Evolutionary conservation across 1,140 invertebrate species (phyloP), one percentile per base, ranked within the genome.

Genomic region (Meloidogyne exigua): DNA sequence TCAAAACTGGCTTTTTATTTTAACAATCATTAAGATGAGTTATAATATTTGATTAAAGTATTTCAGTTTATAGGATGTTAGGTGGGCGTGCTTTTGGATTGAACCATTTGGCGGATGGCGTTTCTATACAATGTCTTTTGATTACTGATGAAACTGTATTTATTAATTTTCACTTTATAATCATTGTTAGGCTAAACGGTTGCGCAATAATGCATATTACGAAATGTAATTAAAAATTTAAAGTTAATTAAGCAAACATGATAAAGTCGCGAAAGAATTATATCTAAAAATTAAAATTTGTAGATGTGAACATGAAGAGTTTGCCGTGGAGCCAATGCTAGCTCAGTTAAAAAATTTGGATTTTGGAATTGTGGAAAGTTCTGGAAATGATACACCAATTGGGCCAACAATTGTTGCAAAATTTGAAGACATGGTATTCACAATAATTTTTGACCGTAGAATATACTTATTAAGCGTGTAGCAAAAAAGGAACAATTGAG

Each of bases 341-440:
- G 77, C 82, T 1, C 36, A 72, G 2, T 81, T 87, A 23, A 81
- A 87, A 44, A 81, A 68, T 28, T 78, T 78, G 1, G 39, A 65
- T 36, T 13, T n/a, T 32, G 68, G 36, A 57, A 44, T 49, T 25
- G 69, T n/a, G 64, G 42, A 39, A 11, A 39, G 73, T 68, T 1
- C 44, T 12, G 66, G 76, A 25, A n/a, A 13, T 25, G 78, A 15
- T 15, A 23, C 18, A 49, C 44, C 44, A 18, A 62, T 25, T 62
- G 44, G 78, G 13, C 21, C 32, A 4, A 75, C 49, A 44, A 26
- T 79, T 70, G 76, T 80, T n/a, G 83, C 85, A 12, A 86, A 86
- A 69, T 86, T 86, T 77, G 85, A 86, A 62, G 85, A 86, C 63
- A 86, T 86, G 85, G 84, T 80, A 42, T 9, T 72, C 71, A 80